Percentiles rank a stretch among this genome's conserved stretches.
These are phyloP conservation scores for Tachysurus fulvidraco DNA, from an alignment of 2,113 vertebrate genomes.

Conservation along the genomic window DNA sequence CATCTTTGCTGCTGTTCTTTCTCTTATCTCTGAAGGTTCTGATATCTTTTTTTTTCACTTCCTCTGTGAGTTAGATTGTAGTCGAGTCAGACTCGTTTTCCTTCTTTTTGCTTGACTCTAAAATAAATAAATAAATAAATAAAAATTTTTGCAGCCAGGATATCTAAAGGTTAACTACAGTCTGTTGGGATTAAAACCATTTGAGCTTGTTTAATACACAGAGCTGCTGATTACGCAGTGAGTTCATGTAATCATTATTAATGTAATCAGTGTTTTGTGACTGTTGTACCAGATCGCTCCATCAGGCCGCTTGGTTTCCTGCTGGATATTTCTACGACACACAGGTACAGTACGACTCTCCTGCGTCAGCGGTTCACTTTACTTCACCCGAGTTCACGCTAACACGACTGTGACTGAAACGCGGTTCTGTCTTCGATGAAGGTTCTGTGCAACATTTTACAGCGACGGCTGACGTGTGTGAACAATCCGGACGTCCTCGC, in stretches of 20 bases:
- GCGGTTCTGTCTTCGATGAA: conserved; percentile 54
- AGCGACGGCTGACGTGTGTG: conserved; percentile 91
- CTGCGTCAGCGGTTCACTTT: not conserved
- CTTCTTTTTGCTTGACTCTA: too few relatives aligned
- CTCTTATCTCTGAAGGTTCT: too few relatives aligned
- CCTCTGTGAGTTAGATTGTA: too few relatives aligned
- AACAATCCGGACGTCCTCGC: conserved; percentile 94
- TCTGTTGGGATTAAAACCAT: not conserved
- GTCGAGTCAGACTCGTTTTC: too few relatives aligned
- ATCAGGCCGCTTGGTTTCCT: conserved; percentile 93
- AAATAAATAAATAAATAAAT: too few relatives aligned
- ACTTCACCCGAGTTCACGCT: rapidly evolving
- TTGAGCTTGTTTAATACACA: not conserved
- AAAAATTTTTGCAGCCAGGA: not conserved
- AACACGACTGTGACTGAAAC: not conserved
- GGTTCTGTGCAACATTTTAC: conserved; percentile 94
- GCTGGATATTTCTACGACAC: conserved; percentile 96
- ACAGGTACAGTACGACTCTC: conserved; percentile 79
- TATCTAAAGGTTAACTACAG: not conserved
- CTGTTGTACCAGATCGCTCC: conserved; percentile 81
- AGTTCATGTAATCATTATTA: not conserved
- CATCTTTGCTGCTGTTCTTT: too few relatives aligned
- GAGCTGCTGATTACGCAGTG: not conserved
- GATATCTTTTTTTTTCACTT: too few relatives aligned
- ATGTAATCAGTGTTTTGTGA: not conserved